Conservation (phyloP, 2,797 vertebrate species). For the Poeciliopsis paucimaculata region DNA sequence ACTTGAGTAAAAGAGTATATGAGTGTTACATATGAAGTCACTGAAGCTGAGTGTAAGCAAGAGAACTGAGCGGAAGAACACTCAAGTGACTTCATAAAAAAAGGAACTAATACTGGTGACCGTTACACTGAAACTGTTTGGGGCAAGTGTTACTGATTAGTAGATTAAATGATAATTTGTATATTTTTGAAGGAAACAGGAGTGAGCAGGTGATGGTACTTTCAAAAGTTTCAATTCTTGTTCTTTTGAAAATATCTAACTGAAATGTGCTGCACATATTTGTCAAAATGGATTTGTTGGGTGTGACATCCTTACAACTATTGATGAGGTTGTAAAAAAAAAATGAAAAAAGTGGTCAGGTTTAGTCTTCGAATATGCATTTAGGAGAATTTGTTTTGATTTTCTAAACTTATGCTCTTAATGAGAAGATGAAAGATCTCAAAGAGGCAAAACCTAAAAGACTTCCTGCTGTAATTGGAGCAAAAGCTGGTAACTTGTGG, state of each 20-base stretch:
- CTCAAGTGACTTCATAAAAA: slow-evolving; percentile 17
- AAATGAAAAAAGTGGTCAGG: background rate
- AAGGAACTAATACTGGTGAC: background rate
- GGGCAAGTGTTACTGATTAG: background rate
- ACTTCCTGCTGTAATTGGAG: no score
- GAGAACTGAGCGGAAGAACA: slow-evolving; percentile 6
- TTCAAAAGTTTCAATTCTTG: background rate
- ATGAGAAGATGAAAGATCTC: no score
- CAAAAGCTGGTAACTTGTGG: background rate
- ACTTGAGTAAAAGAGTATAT: background rate
- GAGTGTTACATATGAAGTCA: slow-evolving; percentile 15
- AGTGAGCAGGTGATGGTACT: background rate
- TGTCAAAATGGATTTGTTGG: background rate
- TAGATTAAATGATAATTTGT: background rate
- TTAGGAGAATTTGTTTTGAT: background rate
- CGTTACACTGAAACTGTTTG: background rate
- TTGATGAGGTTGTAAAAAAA: background rate
- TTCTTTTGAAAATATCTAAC: background rate
- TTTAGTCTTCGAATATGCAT: background rate
- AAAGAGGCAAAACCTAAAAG: no score
- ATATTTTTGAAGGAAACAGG: background rate
- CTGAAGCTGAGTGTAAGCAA: slow-evolving; percentile 29
- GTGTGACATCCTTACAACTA: background rate
- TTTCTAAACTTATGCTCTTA: background rate
- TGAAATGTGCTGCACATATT: background rate